A percentile compares a stretch with the other conserved stretches of the same genome.
These are phyloP conservation scores for Morinoia aosen DNA, from an alignment of 2,888 invertebrate species.

Conservation along the genomic window DNA sequence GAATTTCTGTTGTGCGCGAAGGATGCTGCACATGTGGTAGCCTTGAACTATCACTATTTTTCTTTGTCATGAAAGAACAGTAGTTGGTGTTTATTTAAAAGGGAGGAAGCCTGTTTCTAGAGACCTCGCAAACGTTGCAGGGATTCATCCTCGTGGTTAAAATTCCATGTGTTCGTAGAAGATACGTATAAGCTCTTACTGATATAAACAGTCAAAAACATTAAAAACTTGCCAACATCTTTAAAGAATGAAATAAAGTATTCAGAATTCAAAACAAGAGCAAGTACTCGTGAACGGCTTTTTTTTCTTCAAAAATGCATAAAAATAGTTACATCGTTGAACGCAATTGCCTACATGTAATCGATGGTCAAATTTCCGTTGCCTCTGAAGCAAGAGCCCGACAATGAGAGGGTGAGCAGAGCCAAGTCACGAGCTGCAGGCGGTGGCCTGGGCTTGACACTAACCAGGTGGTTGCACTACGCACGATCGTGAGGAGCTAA, in stretches of 20 bases:
- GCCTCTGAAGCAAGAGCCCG: not conserved
- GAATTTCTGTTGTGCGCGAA: not conserved
- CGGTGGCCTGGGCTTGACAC: not conserved
- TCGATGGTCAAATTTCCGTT: not conserved
- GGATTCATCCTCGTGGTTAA: not conserved
- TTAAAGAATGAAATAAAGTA: not conserved
- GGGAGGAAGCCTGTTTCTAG: not conserved
- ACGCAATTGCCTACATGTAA: not conserved
- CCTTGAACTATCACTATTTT: not conserved
- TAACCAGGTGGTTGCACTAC: not conserved
- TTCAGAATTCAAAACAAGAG: not conserved
- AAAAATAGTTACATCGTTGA: not conserved
- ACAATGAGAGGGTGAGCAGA: not conserved
- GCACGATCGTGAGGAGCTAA: conserved; percentile 34
- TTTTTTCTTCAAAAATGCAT: not conserved
- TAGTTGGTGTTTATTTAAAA: not conserved
- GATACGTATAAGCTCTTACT: not conserved
- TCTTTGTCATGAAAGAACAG: not conserved
- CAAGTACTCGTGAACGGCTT: not conserved
- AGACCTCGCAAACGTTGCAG: not conserved
- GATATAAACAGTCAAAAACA: not conserved
- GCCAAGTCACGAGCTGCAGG: not conserved
- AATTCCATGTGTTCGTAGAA: not conserved
- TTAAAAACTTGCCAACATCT: not conserved
- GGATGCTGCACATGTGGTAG: not conserved